Percentiles rank a stretch among this genome's conserved stretches.
These are phyloP conservation scores for Aphaenogaster rudis DNA, from an alignment of 1,140 invertebrate genomes.

Conservation along the genomic window DNA sequence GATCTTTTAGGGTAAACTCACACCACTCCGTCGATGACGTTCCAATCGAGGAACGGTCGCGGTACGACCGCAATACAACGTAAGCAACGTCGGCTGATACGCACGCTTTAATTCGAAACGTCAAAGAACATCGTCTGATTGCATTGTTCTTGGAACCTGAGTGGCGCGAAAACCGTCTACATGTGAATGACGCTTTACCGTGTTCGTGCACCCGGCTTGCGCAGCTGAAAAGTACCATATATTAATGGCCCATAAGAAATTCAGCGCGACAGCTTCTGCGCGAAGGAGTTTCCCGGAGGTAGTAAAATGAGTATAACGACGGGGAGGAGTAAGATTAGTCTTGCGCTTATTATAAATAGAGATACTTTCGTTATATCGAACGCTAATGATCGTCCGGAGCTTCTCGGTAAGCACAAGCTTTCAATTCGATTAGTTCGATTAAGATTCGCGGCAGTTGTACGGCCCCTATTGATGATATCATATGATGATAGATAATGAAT, in stretches of 20 bases:
- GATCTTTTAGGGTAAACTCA: conserved; percentile 46
- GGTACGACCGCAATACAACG: not conserved
- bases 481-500: conserved; percentile 58
- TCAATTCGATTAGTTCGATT: conserved; percentile 45
- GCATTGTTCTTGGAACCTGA: not conserved
- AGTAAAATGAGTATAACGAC: conserved; percentile 25
- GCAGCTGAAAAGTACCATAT: conserved; percentile 24
- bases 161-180: not conserved
- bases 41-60: not conserved
- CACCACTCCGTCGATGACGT: not conserved
- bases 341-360: conserved; percentile 39
- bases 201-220: not conserved
- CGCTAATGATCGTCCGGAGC: not conserved
- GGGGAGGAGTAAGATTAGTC: conserved; percentile 29
- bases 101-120: not conserved
- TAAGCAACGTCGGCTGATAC: not conserved
- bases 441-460: conserved; percentile 14
- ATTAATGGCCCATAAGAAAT: conserved; percentile 31
- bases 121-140: not conserved
- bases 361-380: conserved; percentile 49
- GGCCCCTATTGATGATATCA: conserved; percentile 24
- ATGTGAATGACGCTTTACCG: conserved; percentile 31
- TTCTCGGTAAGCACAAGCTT: conserved; percentile 30
- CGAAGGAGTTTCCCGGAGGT: not conserved
- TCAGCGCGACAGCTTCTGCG: conserved; percentile 20